phyloP scores from a whole-genome alignment of 2,888 invertebrate genomes.

The Lordiphosa andalusiaca region DNA sequence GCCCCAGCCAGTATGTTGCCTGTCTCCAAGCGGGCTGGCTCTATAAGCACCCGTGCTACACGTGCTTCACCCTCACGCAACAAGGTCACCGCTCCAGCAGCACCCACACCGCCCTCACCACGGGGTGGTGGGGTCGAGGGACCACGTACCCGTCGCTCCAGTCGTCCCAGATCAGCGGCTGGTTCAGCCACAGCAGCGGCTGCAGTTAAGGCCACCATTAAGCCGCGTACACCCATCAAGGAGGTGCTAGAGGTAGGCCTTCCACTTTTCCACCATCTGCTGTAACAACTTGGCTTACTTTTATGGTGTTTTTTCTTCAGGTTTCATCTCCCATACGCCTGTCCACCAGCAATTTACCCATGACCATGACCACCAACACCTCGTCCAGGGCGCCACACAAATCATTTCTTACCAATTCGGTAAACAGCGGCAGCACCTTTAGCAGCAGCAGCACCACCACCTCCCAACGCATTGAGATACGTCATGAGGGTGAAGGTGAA shows the following conservation, averaged over 20 bases:
- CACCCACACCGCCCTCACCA: constrained; percentile 7
- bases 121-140: constrained; percentile 18
- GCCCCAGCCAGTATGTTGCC: constrained; percentile 28
- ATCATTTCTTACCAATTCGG: constrained; percentile 58
- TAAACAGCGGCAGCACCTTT: constrained; percentile 61
- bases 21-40: constrained; percentile 37
- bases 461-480: constrained; percentile 75
- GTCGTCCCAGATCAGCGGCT: constrained; percentile 80
- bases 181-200: constrained; percentile 45
- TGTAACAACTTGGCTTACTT: too few species aligned
- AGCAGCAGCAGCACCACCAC: constrained; percentile 62
- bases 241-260: constrained; percentile 55
- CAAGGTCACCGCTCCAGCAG: constrained; percentile 22
- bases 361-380: constrained; percentile 70
- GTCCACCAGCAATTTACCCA: constrained; percentile 55
- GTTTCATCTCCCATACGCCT: constrained; percentile 37
- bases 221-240: constrained; percentile 64
- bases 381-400: constrained; percentile 50
- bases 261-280: too few species aligned
- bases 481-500: constrained; percentile 55
- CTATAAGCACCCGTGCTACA: constrained; percentile 45
- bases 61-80: constrained; percentile 53
- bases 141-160: constrained; percentile 80
- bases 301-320: constrained; percentile 17
- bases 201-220: constrained; percentile 43